phyloP scores from a whole-genome alignment of 2,113 vertebrate species.

The Microcebus jonahi region DNA sequence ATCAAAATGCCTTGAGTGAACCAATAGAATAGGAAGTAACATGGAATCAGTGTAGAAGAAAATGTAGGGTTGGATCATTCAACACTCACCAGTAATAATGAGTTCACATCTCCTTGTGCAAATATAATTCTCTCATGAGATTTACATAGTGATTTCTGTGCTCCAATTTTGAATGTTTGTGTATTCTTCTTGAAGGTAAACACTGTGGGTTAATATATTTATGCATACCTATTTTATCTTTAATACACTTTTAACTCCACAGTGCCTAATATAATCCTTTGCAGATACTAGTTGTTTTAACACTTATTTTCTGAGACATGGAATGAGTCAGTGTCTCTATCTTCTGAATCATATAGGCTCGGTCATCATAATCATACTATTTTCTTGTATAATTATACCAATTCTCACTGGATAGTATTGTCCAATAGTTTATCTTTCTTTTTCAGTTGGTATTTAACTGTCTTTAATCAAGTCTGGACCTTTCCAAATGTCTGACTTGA shows the following conservation, averaged over 20 bases:
- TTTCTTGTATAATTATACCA: not conserved
- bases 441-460: not conserved
- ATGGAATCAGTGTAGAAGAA: not conserved
- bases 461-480: not conserved
- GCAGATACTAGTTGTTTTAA: not conserved
- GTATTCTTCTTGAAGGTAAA: constrained; percentile 1
- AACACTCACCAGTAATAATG: not conserved
- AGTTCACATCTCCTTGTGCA: not conserved
- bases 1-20: not conserved
- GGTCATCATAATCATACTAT: not conserved
- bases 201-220: not conserved
- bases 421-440: not conserved
- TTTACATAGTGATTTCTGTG: not conserved
- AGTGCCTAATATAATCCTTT: not conserved
- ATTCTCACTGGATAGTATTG: not conserved
- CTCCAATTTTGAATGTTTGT: not conserved
- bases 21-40: not conserved
- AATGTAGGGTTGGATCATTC: not conserved
- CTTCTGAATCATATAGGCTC: not conserved
- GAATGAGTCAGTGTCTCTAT: not conserved
- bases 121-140: not conserved
- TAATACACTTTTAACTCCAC: not conserved
- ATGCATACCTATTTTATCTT: not conserved
- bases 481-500: constrained; percentile 29
- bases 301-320: not conserved